Base-by-base conservation (phyloP, 2,888 invertebrate species). In the Leuctra nigra region DNA sequence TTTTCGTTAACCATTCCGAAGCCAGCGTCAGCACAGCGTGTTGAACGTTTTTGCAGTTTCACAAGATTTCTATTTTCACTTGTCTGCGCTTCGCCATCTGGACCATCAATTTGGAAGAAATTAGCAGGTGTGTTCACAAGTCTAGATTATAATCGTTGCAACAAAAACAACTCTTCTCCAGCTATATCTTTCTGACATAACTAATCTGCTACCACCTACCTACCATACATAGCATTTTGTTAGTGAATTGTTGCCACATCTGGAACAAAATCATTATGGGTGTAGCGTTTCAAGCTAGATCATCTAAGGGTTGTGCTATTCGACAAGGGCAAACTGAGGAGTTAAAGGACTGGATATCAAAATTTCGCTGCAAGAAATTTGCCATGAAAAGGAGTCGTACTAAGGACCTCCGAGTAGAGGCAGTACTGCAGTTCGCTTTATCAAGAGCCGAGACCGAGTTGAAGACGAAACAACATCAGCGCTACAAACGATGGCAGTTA, bases 391-490 rank as follows among this genome's bases (percentile, higher is more conserved):
- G 53, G 38, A 78, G 75, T 72, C 77, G 75, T 67, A 78, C 76
- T 64, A 79, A 79, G 65, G 78, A 83, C 69, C 71, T 83, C 61
- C 76, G 83, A 64, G 73, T 82, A 64, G 80, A 83, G 70, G 83
- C 84, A 64, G 78, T 84, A 66, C 75, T 84, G 67, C 76, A 78
- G 63, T 74, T 75, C 67, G 79, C 83, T 39, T 69, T 84, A 55
- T 68, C 68, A 61, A 77, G 77, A 62, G 83, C 84, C 2, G 80
- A 83, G 67, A 72, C 69, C 62, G 81, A 82, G 66, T 74, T 84
- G 58, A 70, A 80, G 63, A 69, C 69, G 64, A 83, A 82, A 71
- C 83, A 84, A 72, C 73, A 79, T 66, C 77, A 79, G 69, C 75
- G 82, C 63, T 79, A 79, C 64, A 72, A 76, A 65, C 77, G 75